These are phyloP conservation scores for Rhinolophus ferrumequinum DNA, from an alignment of 2,113 vertebrate genomes.

Conservation along the genomic window DNA sequence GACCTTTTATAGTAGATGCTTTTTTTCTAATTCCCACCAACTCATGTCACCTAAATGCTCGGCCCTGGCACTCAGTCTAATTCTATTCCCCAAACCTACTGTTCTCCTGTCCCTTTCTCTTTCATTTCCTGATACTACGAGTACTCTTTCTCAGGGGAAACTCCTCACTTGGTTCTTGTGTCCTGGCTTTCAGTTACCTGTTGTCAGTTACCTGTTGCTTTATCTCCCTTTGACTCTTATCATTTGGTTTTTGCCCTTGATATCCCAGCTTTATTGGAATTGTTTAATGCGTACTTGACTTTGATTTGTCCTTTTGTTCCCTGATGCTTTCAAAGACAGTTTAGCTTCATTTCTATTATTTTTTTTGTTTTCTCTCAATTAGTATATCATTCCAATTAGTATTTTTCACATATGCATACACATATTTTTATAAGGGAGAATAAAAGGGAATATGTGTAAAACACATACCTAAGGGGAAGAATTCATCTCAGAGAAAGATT, in stretches of 20 bases:
- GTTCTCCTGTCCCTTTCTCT: background rate
- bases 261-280: background rate
- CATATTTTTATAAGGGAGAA: background rate
- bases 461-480: background rate
- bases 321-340: background rate
- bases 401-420: background rate
- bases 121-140: background rate
- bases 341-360: background rate
- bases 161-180: background rate
- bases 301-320: background rate
- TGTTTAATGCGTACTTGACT: background rate
- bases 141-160: slow-evolving; percentile 5
- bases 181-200: background rate
- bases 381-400: background rate
- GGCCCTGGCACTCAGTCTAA: background rate
- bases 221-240: background rate
- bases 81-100: background rate
- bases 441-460: background rate
- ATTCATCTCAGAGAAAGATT: slow-evolving; percentile 1
- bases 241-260: background rate
- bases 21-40: background rate
- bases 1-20: background rate
- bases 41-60: background rate
- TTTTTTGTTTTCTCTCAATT: background rate
- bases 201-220: background rate